Base-by-base conservation (phyloP, 1,140 invertebrate species). In the Sarcophaga bullata region DNA sequence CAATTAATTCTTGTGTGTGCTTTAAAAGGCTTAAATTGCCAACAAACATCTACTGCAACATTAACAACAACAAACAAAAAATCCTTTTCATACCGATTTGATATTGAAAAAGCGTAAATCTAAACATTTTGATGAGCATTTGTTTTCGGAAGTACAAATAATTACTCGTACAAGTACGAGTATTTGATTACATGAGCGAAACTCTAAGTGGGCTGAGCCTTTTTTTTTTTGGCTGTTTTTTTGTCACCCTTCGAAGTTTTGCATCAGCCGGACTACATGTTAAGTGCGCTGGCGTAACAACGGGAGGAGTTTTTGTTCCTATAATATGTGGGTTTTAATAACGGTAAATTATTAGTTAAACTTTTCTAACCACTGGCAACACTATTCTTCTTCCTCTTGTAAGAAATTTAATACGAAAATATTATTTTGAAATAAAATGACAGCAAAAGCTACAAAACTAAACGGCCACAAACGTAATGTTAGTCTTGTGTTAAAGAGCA, bases 291-390 rank as follows among this genome's bases (percentile, higher is more conserved):
- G 9, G 62, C 2, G 62, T 25, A 9, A 68, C 25, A 37, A 68
- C 10, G 19, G 17, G 19, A 68, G 62, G 62, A 68, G n/a, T 68
- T 68, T 19, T 37, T 2, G n/a, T n/a, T 37, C 25, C 25, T 37
- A 4, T 37, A 25, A 25, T 25, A 68, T 68, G 62, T 68, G 62
- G 62, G 62, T 68, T 68, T 68, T 68, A 68, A 68, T 68, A 68
- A 68, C 62, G 62, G 7, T 10, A 68, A 68, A 68, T 68, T 68
- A 68, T 68, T 68, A 68, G 62, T 68, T 68, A 68, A 68, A 68
- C 17, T 52, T 68, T 68, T 25, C 62, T 68, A 68, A 68, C 62
- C 62, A 68, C 62, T 68, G 62, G 62, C 19, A 68, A 68, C 62
- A 68, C 62, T 68, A 6, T 19, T 68, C 10, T 68, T 25, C 19